Evolutionary conservation across 2,797 vertebrate genomes (phyloP), one percentile per base, ranked within the genome.

Genomic region (Karalla daura): DNA sequence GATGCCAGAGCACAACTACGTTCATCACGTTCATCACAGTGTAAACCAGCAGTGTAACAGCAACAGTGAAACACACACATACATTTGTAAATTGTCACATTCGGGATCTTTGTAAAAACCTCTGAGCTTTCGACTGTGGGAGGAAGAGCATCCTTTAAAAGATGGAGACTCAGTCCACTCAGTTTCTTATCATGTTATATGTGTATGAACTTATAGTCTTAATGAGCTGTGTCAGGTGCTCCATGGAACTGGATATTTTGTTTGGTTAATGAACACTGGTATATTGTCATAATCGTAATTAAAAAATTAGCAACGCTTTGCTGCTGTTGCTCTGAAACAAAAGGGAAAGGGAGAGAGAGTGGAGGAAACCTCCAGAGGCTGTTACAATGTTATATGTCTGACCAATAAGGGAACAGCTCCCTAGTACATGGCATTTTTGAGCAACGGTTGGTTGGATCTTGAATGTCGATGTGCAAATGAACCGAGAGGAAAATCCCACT

Each of bases 1-100:
- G 54, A 63, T 32, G 58, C 61, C 24, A 28, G 13, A 55, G 43
- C 14, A 27, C 40, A 17, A 75, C 44, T 21, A 23, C 45, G 64
- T 79, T 66, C 51, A 69, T 81, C 71, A 23, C 45, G 64, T 79
- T 66, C 51, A 69, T 81, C 71, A 70, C 53, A 30, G 30, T 14
- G 23, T 32, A 62, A 81, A 81, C 15, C 35, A 63, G 43, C 46
- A 32, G 20, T 43, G 28, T 33, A 49, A 47, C 53, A 40, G 35
- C 41, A 43, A 11, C 25, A 43, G 5, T 35, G 10, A 8, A 10
- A 35, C 32, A 35, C 1, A 36, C 14, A 35, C 12, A 27, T 5
- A 17, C 1, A 56, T 2, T 33, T 4, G 8, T 12, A 54, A 21
- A 47, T 35, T 12, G 9, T 2, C 6, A 2, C 0, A 30, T 49